A percentile compares a stretch with the other conserved stretches of the same genome.
These are phyloP conservation scores for Chlorospingus flavigularis DNA, from an alignment of 2,797 vertebrate genomes.

Conservation along the genomic window DNA sequence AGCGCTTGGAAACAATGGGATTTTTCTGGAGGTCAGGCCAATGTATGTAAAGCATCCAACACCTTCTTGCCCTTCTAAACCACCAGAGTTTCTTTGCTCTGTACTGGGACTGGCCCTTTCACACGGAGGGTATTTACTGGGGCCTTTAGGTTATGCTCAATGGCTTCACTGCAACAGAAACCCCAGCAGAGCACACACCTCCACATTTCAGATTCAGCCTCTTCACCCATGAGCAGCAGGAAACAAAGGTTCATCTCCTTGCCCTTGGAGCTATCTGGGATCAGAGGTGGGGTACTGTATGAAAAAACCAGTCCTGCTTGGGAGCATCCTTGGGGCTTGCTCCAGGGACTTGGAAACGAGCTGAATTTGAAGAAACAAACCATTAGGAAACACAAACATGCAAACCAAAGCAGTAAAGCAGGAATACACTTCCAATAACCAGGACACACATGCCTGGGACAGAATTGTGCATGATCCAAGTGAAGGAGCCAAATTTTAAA, in stretches of 20 bases:
- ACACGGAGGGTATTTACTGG: not conserved
- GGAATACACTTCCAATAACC: not conserved
- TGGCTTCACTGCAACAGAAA: not conserved
- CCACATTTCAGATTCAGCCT: not conserved
- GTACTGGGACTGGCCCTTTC: not conserved
- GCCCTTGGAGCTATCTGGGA: not conserved
- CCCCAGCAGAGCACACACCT: not conserved
- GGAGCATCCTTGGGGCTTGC: not conserved
- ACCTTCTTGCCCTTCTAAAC: not conserved
- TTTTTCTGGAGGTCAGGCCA: not conserved
- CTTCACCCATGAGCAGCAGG: not conserved
- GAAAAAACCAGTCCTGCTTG: not conserved
- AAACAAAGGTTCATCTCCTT: not conserved
- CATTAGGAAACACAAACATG: not conserved
- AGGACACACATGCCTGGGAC: not conserved
- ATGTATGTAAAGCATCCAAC: not conserved
- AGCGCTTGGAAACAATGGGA: not conserved
- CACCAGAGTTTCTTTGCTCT: not conserved
- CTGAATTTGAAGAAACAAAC: not conserved
- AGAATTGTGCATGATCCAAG: not conserved
- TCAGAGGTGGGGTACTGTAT: not conserved
- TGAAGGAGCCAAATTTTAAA: not conserved
- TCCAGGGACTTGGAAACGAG: not conserved
- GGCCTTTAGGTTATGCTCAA: not conserved
- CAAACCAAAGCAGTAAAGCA: not conserved